Conservation (phyloP, 2,888 invertebrate genomes). For the Drosophila histrio region DNA sequence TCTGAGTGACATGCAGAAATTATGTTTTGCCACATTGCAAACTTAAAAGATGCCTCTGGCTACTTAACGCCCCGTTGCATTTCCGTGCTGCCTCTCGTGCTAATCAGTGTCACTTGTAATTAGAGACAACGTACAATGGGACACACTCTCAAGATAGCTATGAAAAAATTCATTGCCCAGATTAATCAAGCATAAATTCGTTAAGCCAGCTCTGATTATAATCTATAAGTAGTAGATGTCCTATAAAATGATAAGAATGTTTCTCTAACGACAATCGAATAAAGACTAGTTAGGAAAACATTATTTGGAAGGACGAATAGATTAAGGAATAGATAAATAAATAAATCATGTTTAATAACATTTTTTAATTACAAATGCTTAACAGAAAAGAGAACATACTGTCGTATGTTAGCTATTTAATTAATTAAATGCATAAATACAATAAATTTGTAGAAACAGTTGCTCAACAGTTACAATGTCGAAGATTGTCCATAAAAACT, state of each 20-base stretch:
- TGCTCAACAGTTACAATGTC: not conserved
- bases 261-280: not conserved
- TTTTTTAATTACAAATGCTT: not conserved
- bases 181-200: constrained; percentile 10
- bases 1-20: constrained; percentile 72
- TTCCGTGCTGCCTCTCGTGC: constrained; percentile 29
- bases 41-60: constrained; percentile 72
- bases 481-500: not conserved
- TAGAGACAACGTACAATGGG: constrained; percentile 35
- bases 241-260: not conserved
- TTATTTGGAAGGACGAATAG: no score
- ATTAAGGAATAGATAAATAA: no score
- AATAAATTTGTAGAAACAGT: constrained; percentile 9
- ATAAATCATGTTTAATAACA: not conserved
- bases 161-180: not conserved
- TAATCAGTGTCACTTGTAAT: constrained; percentile 79
- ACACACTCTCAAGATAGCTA: not conserved
- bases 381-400: not conserved
- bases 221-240: not conserved
- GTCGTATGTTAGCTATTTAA: not conserved
- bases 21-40: constrained; percentile 70
- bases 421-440: not conserved
- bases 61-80: constrained; percentile 68
- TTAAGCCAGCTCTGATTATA: constrained; percentile 1
- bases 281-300: not conserved